These are phyloP conservation scores for Myrmecophaga tridactyla DNA, from an alignment of 2,113 vertebrate species.

Conservation along the genomic window DNA sequence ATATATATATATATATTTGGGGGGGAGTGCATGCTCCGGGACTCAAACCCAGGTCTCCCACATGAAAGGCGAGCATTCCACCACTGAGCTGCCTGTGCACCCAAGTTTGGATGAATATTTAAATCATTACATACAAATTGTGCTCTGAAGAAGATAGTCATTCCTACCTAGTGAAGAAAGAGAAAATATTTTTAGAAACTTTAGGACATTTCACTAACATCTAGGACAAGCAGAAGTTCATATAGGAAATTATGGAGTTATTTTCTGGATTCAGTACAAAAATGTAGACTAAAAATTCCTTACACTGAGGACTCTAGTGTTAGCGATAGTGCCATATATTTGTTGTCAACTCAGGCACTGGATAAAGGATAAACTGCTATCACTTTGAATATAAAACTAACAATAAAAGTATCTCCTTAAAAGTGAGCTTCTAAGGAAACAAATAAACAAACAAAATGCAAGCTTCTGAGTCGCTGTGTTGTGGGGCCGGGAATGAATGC, in stretches of 20 bases:
- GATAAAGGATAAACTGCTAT: neutral
- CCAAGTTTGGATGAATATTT: neutral
- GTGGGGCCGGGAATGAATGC: neutral
- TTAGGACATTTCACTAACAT: neutral
- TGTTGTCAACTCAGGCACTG: neutral
- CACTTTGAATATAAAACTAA: neutral
- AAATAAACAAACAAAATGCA: too few relatives aligned
- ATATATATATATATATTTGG: too few relatives aligned
- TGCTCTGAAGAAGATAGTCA: neutral
- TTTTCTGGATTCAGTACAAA: neutral
- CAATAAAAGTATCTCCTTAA: neutral
- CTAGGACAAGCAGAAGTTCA: constrained; percentile 5
- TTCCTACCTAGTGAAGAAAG: neutral
- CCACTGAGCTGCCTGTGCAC: too few relatives aligned
- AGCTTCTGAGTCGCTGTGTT: neutral
- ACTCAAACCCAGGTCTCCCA: too few relatives aligned
- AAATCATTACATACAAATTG: neutral
- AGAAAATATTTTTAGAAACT: neutral
- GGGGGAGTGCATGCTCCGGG: too few relatives aligned
- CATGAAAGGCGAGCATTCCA: too few relatives aligned
- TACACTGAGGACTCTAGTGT: neutral
- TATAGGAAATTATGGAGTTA: neutral
- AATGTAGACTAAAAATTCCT: neutral
- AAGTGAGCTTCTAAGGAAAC: too few relatives aligned
- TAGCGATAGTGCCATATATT: neutral